Percentiles rank a stretch among this genome's conserved stretches.
phyloP scores from a whole-genome alignment of 1,140 invertebrate species.

The Heliconius hewitsoni region DNA sequence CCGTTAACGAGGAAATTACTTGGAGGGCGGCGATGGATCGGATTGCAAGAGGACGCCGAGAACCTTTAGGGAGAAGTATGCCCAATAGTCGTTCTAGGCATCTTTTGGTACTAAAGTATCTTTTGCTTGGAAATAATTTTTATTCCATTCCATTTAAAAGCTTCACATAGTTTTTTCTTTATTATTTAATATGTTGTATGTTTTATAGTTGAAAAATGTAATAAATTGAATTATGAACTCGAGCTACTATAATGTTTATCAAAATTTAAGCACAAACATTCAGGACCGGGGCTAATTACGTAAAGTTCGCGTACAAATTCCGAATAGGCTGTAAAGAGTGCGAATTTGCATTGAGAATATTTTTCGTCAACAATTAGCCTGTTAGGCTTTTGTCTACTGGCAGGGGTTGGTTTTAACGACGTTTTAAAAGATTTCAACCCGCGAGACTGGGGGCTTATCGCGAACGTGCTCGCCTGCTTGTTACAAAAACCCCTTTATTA shows the following conservation, averaged over 20 bases:
- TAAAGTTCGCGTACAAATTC: conserved; percentile 72
- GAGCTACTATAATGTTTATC: conserved; percentile 16
- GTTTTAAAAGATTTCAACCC: conserved; percentile 78
- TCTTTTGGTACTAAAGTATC: conserved; percentile 67
- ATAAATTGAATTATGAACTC: neutral
- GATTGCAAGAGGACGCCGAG: conserved; percentile 73
- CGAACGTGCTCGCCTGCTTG: conserved; percentile 69
- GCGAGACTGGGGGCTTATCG: conserved; percentile 68
- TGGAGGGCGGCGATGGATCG: conserved; percentile 74
- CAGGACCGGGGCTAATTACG: conserved; percentile 58
- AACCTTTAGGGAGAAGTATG: conserved; percentile 71
- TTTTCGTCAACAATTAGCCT: conserved; percentile 78
- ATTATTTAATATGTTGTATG: no score
- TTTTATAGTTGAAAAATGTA: neutral
- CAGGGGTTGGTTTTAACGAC: conserved; percentile 76
- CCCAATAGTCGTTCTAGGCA: conserved; percentile 69
- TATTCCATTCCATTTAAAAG: conserved; percentile 45
- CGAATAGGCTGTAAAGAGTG: conserved; percentile 74
- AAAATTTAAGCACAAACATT: conserved; percentile 43
- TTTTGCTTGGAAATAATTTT: conserved; percentile 41
- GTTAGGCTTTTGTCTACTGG: conserved; percentile 72
- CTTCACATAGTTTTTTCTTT: conserved; percentile 22
- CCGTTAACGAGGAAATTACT: conserved; percentile 80
- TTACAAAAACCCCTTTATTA: conserved; percentile 79
- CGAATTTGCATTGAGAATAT: conserved; percentile 78